Base-by-base conservation (phyloP, 2,797 vertebrate genomes). In the Chelon auratus region DNA sequence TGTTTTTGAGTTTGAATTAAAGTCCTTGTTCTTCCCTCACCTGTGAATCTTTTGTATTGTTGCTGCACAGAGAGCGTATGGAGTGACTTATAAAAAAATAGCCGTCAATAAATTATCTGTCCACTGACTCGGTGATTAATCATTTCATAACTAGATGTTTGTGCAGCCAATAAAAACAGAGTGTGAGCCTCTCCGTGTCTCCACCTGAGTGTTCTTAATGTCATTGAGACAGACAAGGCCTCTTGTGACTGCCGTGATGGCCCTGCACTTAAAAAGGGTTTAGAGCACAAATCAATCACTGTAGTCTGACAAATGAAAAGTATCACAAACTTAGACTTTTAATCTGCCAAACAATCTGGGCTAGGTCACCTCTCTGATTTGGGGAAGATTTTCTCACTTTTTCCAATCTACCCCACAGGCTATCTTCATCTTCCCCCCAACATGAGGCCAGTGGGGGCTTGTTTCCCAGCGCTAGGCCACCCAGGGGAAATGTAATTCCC, bases 321-420 rank as follows among this genome's bases (percentile, higher is more conserved):
- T 79, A 91, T 91, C 91, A 93, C 91, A 93, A 93, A 92, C 82
- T 89, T 73, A 59, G 93, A 93, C 93, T 93, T 93, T 92, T 93
- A 93, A 93, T 93, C 93, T 90, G 85, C 85, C 87, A 84, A 89
- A 91, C 93, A 93, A 92, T 92, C 89, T 73, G 77, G 77, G 84
- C 84, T 70, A 75, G 91, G 92, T 92, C 91, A 91, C 89, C 87
- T 80, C 87, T 83, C 88, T 80, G 85, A 88, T 91, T 89, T 84
- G 81, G 85, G 85, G 86, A 85, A 81, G 87, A 87, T 89, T 89
- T 89, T 86, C 85, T 83, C 82, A 76, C 84, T 87, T 91, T 92
- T 90, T 87, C 88, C 88, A 91, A 91, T 92, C 88, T 87, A 82
- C 81, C 83, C 87, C 77, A 75, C 78, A 77, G 82, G 83, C 81